Conservation (phyloP, 2,113 vertebrate species). For the Oreotragus oreotragus region DNA sequence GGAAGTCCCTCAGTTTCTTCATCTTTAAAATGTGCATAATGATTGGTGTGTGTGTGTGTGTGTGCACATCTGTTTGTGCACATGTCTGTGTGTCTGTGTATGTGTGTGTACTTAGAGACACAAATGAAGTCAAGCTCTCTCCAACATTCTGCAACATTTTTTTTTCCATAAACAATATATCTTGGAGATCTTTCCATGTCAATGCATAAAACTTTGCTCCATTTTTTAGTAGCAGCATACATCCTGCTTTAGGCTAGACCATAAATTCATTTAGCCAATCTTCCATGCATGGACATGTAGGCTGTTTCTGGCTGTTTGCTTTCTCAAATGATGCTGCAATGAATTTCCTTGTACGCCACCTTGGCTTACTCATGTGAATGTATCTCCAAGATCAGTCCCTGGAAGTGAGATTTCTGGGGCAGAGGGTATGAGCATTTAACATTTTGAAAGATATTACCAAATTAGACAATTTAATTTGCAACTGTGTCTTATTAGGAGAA, state of each 20-base stretch:
- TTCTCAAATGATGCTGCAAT: background rate
- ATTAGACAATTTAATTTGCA: conserved; percentile 20
- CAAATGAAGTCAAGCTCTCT: background rate
- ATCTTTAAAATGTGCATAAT: background rate
- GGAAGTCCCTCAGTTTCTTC: background rate
- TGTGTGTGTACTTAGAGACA: background rate
- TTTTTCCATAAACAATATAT: background rate
- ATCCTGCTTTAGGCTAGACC: background rate
- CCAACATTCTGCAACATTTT: background rate
- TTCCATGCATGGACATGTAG: background rate
- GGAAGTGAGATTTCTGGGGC: background rate
- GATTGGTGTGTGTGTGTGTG: background rate
- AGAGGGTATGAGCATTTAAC: background rate
- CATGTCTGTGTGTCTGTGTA: background rate
- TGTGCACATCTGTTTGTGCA: background rate
- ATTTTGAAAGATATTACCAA: background rate
- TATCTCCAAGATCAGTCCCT: background rate
- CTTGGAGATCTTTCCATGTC: background rate
- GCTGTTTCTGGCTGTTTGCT: background rate
- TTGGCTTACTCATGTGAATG: background rate
- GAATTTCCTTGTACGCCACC: background rate
- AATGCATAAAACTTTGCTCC: background rate
- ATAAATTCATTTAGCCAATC: background rate
- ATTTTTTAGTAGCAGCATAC: background rate
- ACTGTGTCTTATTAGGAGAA: conserved; percentile 26